Percentiles rank a stretch among this genome's conserved stretches.
Conservation (phyloP, 1,140 invertebrate genomes). For the Lepeophtheirus salmonis region DNA sequence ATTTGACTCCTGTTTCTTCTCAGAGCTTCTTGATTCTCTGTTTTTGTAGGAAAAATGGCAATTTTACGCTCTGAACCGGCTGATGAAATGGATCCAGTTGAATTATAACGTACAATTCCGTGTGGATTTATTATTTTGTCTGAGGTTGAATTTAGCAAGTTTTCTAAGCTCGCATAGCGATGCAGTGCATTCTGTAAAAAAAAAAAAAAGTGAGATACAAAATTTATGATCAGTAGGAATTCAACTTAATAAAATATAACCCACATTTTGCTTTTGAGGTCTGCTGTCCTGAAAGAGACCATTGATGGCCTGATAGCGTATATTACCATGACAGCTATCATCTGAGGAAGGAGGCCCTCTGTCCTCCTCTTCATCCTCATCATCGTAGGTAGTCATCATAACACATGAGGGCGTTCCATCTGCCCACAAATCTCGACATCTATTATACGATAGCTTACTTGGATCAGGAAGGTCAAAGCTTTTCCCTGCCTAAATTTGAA, state of each 20-base stretch:
- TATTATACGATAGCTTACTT: neutral
- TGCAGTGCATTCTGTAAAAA: neutral
- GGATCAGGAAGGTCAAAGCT: conserved; percentile 11
- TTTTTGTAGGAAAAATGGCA: neutral
- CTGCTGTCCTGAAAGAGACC: neutral
- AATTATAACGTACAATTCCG: neutral
- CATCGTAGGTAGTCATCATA: neutral
- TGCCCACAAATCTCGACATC: neutral
- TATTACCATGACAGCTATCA: conserved; percentile 11
- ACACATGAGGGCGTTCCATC: neutral
- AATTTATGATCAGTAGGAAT: no score
- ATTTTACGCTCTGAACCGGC: conserved; percentile 3
- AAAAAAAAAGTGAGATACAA: no score
- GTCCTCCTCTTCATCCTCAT: neutral
- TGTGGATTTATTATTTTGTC: neutral
- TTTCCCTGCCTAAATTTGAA: conserved; percentile 4
- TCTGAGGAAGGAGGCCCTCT: neutral
- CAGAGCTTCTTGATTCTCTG: neutral
- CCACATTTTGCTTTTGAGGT: neutral
- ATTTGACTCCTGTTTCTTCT: neutral
- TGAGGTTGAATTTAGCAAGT: neutral
- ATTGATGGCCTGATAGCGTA: conserved; percentile 1
- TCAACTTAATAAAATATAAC: no score
- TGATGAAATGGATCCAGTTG: conserved; percentile 10
- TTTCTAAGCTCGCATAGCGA: neutral